phyloP scores from a whole-genome alignment of 2,888 invertebrate species.

The Polymixis flavicincta region DNA sequence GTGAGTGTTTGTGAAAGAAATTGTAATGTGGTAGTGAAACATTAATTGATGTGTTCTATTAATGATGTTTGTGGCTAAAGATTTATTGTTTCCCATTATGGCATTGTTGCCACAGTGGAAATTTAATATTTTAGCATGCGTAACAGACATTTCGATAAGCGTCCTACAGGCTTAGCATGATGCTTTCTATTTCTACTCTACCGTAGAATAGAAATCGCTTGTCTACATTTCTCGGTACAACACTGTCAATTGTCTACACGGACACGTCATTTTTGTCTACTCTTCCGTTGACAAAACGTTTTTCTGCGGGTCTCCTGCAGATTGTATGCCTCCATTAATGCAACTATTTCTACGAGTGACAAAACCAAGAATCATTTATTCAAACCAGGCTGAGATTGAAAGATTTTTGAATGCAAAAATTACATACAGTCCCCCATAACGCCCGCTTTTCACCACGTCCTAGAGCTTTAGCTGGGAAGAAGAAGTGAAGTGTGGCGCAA shows the following conservation, averaged over 20 bases:
- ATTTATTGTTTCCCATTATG: neutral
- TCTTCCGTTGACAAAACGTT: too few relatives aligned
- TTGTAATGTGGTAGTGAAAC: constrained; percentile 1
- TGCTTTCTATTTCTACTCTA: too few relatives aligned
- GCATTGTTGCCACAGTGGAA: neutral
- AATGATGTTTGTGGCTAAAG: neutral
- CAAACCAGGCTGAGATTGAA: too few relatives aligned
- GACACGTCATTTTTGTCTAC: too few relatives aligned
- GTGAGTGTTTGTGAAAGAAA: constrained; percentile 17
- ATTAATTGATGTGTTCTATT: neutral
- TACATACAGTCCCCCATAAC: neutral
- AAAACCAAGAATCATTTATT: too few relatives aligned
- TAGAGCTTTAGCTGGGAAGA: neutral
- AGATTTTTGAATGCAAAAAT: neutral
- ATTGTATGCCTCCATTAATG: neutral
- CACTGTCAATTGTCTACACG: too few relatives aligned
- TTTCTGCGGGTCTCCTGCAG: too few relatives aligned
- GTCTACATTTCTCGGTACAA: too few relatives aligned
- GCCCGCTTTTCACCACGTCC: neutral
- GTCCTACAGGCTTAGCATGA: too few relatives aligned
- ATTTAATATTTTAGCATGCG: neutral
- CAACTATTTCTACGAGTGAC: neutral
- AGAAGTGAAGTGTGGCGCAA: neutral
- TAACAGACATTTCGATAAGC: neutral
- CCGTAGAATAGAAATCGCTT: too few relatives aligned